These are phyloP conservation scores for Pteropus alecto DNA, from an alignment of 2,113 vertebrate genomes.

Conservation along the genomic window DNA sequence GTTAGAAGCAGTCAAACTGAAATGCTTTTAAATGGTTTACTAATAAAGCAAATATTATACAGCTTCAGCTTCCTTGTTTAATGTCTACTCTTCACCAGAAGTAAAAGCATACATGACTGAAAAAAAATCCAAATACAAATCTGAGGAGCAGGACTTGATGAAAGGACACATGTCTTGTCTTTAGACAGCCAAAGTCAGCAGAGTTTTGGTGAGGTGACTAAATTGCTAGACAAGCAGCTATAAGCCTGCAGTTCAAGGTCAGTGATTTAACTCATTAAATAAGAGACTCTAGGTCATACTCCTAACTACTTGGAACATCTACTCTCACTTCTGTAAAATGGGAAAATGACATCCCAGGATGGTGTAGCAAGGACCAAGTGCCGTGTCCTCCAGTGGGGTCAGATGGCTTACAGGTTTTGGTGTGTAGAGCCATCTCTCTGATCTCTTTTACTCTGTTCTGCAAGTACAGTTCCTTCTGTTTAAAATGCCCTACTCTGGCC, in stretches of 20 bases:
- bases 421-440: not conserved
- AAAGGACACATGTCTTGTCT: not conserved
- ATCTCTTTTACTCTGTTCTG: not conserved
- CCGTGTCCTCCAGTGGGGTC: accelerated
- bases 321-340: not conserved
- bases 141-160: not conserved
- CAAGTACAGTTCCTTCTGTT: not conserved
- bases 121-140: not conserved
- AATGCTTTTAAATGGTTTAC: not conserved
- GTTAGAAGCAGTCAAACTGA: not conserved
- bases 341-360: not conserved
- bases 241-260: not conserved
- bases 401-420: not conserved
- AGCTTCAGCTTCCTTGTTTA: not conserved
- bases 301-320: not conserved
- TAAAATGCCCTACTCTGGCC: not conserved
- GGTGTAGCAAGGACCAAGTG: accelerated
- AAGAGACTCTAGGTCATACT: not conserved
- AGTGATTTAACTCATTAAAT: not conserved
- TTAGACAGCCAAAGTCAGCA: not conserved
- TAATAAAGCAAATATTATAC: not conserved
- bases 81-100: not conserved
- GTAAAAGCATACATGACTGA: not conserved
- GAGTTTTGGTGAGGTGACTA: not conserved
- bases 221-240: not conserved